Evolutionary conservation across 2,888 invertebrate genomes (phyloP).

Genomic region (Hemicrepidius hirtus): DNA sequence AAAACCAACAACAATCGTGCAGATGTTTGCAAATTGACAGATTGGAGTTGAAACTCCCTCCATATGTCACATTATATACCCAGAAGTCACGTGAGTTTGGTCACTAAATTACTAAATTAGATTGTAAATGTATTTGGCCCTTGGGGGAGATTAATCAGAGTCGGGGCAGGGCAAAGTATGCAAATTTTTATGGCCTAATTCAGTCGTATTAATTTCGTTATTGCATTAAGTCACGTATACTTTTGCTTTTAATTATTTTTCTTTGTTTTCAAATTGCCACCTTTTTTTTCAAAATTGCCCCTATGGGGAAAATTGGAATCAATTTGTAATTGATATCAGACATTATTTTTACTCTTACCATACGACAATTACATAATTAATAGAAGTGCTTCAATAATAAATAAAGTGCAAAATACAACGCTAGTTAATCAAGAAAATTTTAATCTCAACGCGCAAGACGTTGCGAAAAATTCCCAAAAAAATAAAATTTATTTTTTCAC

Average conservation of each 20-base stretch:
- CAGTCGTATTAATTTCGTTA: slow-evolving; percentile 47
- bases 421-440: too few relatives aligned
- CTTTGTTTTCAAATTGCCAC: not conserved
- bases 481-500: too few relatives aligned
- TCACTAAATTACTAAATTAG: slow-evolving; percentile 53
- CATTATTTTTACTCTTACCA: not conserved
- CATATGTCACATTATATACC: slow-evolving; percentile 50
- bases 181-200: slow-evolving; percentile 54
- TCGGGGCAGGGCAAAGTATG: slow-evolving; percentile 48
- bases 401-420: too few relatives aligned
- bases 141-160: slow-evolving; percentile 51
- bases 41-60: slow-evolving; percentile 49
- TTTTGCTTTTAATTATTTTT: slow-evolving; percentile 28
- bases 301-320: too few relatives aligned
- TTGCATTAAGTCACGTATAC: slow-evolving; percentile 44
- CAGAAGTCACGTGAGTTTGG: slow-evolving; percentile 52
- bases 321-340: too few relatives aligned
- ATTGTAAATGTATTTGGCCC: slow-evolving; percentile 50
- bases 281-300: not conserved
- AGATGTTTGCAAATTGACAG: slow-evolving; percentile 52
- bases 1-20: slow-evolving; percentile 51
- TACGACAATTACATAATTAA: too few relatives aligned
- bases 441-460: too few relatives aligned
- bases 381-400: too few relatives aligned
- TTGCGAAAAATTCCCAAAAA: too few relatives aligned